These are phyloP conservation scores for Steinernema scapterisci DNA, from an alignment of 2,888 invertebrate species.

Conservation along the genomic window DNA sequence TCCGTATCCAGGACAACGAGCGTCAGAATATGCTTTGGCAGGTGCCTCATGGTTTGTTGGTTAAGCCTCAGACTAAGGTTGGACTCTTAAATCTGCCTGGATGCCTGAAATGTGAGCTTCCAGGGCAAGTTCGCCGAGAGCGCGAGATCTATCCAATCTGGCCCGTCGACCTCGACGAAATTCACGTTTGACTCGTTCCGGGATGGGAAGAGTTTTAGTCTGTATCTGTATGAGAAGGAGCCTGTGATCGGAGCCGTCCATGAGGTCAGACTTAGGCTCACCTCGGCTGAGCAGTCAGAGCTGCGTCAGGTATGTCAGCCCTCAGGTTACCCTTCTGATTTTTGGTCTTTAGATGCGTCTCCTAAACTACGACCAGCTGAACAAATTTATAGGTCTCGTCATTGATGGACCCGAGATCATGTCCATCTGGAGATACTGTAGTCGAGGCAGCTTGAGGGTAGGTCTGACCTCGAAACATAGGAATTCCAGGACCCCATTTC, in stretches of 20 bases:
- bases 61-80: conserved; percentile 20
- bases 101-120: neutral
- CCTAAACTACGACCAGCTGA: conserved; percentile 56
- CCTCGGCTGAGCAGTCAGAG: neutral
- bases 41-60: neutral
- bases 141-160: conserved; percentile 49
- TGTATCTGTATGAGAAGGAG: conserved; percentile 5
- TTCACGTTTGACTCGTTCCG: conserved; percentile 42
- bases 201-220: conserved; percentile 2
- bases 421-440: conserved; percentile 58
- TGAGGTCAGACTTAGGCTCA: conserved; percentile 10
- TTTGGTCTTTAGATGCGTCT: conserved; percentile 39
- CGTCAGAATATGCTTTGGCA: conserved; percentile 23
- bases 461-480: neutral
- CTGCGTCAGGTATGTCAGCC: neutral
- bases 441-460: conserved; percentile 43
- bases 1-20: neutral
- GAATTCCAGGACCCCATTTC: neutral
- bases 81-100: neutral
- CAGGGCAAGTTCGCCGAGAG: conserved; percentile 35
- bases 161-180: conserved; percentile 46
- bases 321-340: neutral
- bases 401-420: conserved; percentile 53
- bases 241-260: conserved; percentile 6
- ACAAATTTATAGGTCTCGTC: conserved; percentile 59